phyloP scores from a whole-genome alignment of 2,797 vertebrate genomes.

The Esox lucius region DNA sequence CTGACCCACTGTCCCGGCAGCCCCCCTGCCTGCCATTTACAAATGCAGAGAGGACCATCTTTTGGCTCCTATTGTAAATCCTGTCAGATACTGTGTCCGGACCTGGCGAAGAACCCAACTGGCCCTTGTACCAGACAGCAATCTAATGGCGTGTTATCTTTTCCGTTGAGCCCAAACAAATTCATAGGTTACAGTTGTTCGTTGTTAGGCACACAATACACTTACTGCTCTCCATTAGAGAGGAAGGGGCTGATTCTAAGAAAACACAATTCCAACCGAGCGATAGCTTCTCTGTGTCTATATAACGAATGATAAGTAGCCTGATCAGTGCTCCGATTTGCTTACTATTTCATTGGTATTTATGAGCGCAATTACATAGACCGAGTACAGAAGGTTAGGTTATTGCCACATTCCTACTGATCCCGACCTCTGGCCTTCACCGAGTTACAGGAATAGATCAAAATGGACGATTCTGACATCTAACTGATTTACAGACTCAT shows the following conservation, averaged over 20 bases:
- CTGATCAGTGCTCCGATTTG: background rate
- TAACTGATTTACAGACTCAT: slow-evolving; percentile 38
- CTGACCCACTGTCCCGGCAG: slow-evolving; percentile 47
- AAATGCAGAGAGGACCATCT: slow-evolving; percentile 29
- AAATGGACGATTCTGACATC: slow-evolving; percentile 23
- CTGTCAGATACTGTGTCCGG: slow-evolving; percentile 47
- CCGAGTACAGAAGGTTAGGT: slow-evolving; percentile 34
- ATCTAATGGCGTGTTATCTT: background rate
- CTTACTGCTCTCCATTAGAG: background rate
- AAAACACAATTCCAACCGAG: background rate
- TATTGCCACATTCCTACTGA: slow-evolving; percentile 23
- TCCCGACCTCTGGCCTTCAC: slow-evolving; percentile 27
- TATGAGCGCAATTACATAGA: slow-evolving; percentile 44
- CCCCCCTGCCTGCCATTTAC: slow-evolving; percentile 16
- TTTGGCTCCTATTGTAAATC: slow-evolving; percentile 51
- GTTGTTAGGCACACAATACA: background rate
- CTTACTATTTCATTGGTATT: slow-evolving; percentile 36
- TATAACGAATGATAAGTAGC: slow-evolving; percentile 21
- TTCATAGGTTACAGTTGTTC: background rate
- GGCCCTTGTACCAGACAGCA: background rate
- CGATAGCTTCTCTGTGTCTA: background rate
- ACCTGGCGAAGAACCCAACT: slow-evolving; percentile 36
- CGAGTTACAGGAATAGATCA: slow-evolving; percentile 36
- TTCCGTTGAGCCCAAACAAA: background rate
- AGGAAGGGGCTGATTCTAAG: background rate